A percentile compares a stretch with the other conserved stretches of the same genome.
phyloP scores from a whole-genome alignment of 1,140 invertebrate genomes.

The Acromyrmex charruanus region DNA sequence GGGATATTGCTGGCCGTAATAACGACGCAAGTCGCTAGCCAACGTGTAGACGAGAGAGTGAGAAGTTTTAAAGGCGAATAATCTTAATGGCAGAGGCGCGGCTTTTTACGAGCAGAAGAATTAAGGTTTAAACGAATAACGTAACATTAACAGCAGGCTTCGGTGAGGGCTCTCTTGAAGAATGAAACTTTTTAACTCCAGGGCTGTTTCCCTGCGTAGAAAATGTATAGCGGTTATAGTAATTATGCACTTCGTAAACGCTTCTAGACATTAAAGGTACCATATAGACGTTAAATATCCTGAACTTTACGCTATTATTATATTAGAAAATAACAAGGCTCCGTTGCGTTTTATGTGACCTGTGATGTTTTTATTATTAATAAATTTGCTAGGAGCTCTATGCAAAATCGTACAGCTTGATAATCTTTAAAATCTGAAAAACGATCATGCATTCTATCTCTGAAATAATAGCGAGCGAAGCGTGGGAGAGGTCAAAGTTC shows the following conservation, averaged over 20 bases:
- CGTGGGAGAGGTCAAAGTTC: conserved; percentile 50
- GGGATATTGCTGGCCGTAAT: background rate
- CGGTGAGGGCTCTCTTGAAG: background rate
- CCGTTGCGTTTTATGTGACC: background rate
- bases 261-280: background rate
- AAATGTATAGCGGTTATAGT: background rate
- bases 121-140: background rate
- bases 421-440: conserved; percentile 12
- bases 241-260: background rate
- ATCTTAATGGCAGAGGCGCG: background rate
- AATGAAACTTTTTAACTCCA: conserved; percentile 11
- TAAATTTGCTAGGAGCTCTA: background rate
- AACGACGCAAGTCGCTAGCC: background rate
- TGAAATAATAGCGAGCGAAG: background rate
- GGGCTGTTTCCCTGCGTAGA: background rate
- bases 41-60: background rate
- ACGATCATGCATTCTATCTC: background rate
- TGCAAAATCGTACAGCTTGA: background rate
- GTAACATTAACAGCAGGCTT: background rate
- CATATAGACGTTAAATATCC: background rate
- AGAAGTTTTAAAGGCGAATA: background rate
- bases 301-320: background rate
- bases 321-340: background rate
- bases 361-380: background rate
- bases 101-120: background rate